phyloP scores from a whole-genome alignment of 1,140 invertebrate genomes.

The Cotesia glomerata region DNA sequence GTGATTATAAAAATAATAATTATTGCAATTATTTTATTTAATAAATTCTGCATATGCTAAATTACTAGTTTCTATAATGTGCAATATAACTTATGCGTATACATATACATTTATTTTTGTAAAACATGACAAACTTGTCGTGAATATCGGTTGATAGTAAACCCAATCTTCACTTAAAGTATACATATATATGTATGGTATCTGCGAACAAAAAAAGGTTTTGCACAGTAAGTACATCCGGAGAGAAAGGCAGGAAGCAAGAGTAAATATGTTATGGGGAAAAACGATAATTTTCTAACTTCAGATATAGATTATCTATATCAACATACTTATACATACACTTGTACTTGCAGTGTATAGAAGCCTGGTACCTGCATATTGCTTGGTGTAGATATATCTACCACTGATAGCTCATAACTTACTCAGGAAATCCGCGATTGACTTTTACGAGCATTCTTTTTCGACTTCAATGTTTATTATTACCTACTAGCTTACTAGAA shows the following conservation, averaged over 20 bases:
- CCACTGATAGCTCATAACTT: background rate
- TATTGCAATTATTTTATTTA: too few relatives aligned
- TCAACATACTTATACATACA: too few relatives aligned
- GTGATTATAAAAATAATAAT: background rate
- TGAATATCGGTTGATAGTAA: slow-evolving; percentile 10
- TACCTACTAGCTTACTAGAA: too few relatives aligned
- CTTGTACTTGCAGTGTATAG: too few relatives aligned
- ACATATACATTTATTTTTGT: background rate
- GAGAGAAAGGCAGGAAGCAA: slow-evolving; percentile 27
- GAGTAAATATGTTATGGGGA: slow-evolving; percentile 11
- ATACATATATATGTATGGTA: slow-evolving; percentile 2
- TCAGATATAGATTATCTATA: background rate
- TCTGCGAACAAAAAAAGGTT: background rate
- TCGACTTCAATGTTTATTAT: background rate
- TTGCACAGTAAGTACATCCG: slow-evolving; percentile 23
- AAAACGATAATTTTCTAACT: background rate
- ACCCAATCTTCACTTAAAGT: background rate
- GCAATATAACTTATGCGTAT: too few relatives aligned
- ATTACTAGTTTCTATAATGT: too few relatives aligned
- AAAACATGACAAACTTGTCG: slow-evolving; percentile 9
- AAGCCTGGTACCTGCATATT: background rate
- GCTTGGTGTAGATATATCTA: background rate
- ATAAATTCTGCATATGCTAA: too few relatives aligned
- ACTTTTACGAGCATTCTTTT: slow-evolving; percentile 15
- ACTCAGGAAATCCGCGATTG: slow-evolving; percentile 14